Conservation (phyloP, 2,113 vertebrate species). For the Ciconia boyciana region DNA sequence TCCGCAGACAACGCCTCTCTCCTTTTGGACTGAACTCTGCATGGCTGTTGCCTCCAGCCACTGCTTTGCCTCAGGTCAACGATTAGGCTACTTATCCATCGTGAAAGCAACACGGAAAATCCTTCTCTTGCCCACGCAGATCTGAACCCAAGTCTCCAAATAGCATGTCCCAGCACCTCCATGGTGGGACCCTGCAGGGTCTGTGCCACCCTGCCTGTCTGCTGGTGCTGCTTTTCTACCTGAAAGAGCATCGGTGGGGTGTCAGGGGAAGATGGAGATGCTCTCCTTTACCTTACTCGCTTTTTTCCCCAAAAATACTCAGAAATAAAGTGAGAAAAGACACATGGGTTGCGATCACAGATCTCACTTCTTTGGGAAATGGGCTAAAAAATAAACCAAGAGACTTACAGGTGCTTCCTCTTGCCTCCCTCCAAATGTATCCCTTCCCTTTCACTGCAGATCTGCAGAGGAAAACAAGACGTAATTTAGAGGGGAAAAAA, state of each 20-base stretch:
- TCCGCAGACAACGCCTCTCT: background rate
- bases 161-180: accelerated
- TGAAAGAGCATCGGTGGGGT: background rate
- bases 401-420: background rate
- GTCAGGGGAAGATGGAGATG: accelerated
- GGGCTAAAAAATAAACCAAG: background rate
- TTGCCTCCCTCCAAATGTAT: background rate
- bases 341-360: accelerated
- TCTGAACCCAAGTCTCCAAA: background rate
- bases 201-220: background rate
- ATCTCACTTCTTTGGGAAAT: background rate
- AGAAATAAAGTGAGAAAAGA: background rate
- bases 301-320: background rate
- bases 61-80: background rate
- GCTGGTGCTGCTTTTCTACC: background rate
- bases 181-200: background rate
- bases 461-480: background rate
- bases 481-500: background rate
- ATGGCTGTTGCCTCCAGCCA: background rate
- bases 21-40: background rate
- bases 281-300: background rate
- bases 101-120: accelerated
- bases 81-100: background rate
- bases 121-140: background rate
- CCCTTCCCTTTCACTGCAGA: background rate